Evolutionary conservation across 2,888 invertebrate species (phyloP).

Genomic region (Seladonia tumulorum): DNA sequence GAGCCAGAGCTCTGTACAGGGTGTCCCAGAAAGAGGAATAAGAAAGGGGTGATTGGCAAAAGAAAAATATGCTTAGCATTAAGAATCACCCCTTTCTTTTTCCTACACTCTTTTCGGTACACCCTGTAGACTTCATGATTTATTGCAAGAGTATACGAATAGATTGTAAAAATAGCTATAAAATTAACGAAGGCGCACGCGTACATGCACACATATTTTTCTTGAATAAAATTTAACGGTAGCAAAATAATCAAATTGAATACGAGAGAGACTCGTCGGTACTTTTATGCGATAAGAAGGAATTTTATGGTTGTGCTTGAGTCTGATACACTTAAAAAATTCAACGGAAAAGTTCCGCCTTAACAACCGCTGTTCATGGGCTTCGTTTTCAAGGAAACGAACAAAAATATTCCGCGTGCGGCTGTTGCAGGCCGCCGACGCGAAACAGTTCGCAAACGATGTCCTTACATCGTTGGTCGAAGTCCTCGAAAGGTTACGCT

Average conservation of each 20-base stretch:
- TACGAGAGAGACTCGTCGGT: background rate
- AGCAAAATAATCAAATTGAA: background rate
- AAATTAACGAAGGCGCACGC: too few relatives aligned
- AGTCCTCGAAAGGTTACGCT: constrained; percentile 66
- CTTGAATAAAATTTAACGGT: background rate
- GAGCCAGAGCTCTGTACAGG: background rate
- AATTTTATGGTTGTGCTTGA: background rate
- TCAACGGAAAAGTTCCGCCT: background rate
- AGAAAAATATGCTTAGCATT: too few relatives aligned
- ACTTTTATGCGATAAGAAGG: background rate
- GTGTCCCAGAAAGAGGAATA: background rate
- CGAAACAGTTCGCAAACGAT: constrained; percentile 62
- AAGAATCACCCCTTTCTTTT: too few relatives aligned
- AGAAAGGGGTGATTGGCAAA: too few relatives aligned
- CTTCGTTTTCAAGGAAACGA: background rate
- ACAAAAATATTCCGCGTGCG: constrained; percentile 7
- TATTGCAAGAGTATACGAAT: background rate
- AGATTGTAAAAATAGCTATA: background rate
- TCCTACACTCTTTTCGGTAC: too few relatives aligned
- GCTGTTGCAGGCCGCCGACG: constrained; percentile 9
- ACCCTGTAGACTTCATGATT: background rate
- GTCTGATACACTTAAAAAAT: background rate
- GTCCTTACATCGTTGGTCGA: constrained; percentile 49
- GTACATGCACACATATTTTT: background rate
- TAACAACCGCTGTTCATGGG: background rate